Percentiles rank a stretch among this genome's conserved stretches.
Conservation (phyloP, 2,113 vertebrate genomes). For the Lota lota region DNA sequence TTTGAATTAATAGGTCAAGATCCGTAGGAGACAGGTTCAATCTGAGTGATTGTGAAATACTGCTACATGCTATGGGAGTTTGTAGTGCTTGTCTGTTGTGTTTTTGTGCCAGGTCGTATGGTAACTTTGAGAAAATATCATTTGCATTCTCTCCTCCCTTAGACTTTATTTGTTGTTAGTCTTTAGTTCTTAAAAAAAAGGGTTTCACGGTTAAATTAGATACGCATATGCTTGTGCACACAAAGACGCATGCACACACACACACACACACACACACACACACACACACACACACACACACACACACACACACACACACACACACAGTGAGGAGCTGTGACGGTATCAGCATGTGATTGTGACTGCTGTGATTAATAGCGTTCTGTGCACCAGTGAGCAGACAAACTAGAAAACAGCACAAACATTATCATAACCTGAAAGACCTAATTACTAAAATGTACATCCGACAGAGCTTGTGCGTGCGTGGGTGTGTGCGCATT, state of each 20-base stretch:
- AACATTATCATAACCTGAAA: conserved; percentile 73
- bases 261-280: conserved; percentile 1
- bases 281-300: conserved; percentile 7
- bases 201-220: no score
- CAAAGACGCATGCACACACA: background rate
- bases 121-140: no score
- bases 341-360: conserved; percentile 48
- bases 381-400: conserved; percentile 54
- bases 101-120: no score
- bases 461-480: conserved; percentile 40
- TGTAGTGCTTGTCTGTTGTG: no score
- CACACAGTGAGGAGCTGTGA: conserved; percentile 19
- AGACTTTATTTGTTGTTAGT: no score
- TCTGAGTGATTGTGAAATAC: no score
- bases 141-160: no score
- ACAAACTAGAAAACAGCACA: conserved; percentile 59
- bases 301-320: conserved; percentile 7
- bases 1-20: no score
- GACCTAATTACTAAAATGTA: conserved; percentile 61
- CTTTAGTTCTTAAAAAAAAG: no score
- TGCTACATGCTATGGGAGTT: no score
- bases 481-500: background rate
- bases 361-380: conserved; percentile 65
- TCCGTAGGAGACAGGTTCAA: no score
- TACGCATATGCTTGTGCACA: no score